Evolutionary conservation across 2,113 vertebrate species (phyloP).

Genomic region (Syrrhaptes paradoxus): DNA sequence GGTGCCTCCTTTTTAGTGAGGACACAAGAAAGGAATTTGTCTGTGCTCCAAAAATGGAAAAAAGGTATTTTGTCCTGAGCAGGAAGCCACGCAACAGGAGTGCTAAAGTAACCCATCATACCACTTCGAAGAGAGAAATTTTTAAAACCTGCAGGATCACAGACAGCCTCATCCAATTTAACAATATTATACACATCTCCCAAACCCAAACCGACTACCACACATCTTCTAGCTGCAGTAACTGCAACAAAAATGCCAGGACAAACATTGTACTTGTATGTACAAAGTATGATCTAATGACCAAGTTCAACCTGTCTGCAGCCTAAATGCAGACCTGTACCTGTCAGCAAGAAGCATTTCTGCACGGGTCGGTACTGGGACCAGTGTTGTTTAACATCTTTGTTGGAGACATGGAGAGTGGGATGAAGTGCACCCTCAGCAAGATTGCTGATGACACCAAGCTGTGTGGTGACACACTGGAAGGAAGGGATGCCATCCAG

Average conservation of each 20-base stretch:
- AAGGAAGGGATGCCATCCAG: no score
- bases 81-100: neutral
- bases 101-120: neutral
- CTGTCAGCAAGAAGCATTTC: neutral
- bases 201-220: neutral
- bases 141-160: neutral
- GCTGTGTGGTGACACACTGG: no score
- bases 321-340: neutral
- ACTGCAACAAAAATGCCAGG: neutral
- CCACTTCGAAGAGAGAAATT: neutral
- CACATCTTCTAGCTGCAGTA: neutral
- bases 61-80: neutral
- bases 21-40: neutral
- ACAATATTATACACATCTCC: neutral
- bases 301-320: neutral
- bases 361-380: no score
- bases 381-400: no score
- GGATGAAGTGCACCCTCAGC: no score
- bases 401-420: no score
- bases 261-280: neutral
- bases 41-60: neutral
- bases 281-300: neutral
- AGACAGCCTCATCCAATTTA: neutral
- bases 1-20: neutral
- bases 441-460: no score